These are phyloP conservation scores for Argyra leucocephala DNA, from an alignment of 2,888 invertebrate species.

Conservation along the genomic window DNA sequence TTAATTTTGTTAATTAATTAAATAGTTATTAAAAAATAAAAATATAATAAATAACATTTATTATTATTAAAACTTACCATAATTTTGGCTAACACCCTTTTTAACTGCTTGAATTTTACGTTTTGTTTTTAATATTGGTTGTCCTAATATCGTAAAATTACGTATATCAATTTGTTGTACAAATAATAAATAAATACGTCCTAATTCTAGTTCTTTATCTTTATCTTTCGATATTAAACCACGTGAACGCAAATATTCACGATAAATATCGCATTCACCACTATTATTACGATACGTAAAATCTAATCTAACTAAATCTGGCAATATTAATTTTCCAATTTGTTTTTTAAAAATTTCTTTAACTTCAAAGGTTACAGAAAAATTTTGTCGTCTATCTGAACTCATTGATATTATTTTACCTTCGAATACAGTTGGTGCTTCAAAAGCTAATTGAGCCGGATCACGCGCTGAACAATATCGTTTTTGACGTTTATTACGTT, in stretches of 20 bases:
- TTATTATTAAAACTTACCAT: constrained; percentile 41
- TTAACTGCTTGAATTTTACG: constrained; percentile 37
- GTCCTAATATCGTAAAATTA: constrained; percentile 43
- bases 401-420: constrained; percentile 57
- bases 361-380: constrained; percentile 58
- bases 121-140: constrained; percentile 38
- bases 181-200: constrained; percentile 40
- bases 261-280: constrained; percentile 43
- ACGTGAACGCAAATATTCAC: constrained; percentile 37
- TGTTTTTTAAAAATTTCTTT: constrained; percentile 54
- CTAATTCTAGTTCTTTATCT: constrained; percentile 39
- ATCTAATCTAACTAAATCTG: constrained; percentile 37
- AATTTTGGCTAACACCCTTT: constrained; percentile 42
- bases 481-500: constrained; percentile 30
- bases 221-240: constrained; percentile 32
- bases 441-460: constrained; percentile 54
- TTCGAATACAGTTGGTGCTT: constrained; percentile 57
- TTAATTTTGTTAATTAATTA: constrained; percentile 9
- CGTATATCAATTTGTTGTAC: constrained; percentile 41
- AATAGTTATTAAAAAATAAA: constrained; percentile 9
- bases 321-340: constrained; percentile 36
- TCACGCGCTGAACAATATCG: constrained; percentile 53
- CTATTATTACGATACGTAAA: constrained; percentile 39
- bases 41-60: constrained; percentile 11
- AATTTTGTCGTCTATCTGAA: constrained; percentile 49